These are phyloP conservation scores for Nestor notabilis DNA, from an alignment of 2,113 vertebrate species.

Conservation along the genomic window DNA sequence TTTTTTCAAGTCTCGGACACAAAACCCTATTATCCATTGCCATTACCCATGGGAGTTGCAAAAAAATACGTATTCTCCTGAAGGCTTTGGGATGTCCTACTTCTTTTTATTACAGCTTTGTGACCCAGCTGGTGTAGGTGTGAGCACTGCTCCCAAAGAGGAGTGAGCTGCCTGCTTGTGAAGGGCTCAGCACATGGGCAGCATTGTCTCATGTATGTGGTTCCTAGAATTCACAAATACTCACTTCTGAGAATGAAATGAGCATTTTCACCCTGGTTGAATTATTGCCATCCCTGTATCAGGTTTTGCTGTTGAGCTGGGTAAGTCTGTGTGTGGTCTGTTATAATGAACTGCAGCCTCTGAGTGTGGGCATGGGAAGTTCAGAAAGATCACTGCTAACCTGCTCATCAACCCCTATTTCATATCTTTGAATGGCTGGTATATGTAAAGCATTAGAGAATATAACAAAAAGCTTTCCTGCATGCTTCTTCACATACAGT, in stretches of 20 bases:
- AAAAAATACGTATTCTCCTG: neutral
- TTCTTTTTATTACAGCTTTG: neutral
- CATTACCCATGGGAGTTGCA: neutral
- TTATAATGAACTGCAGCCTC: neutral
- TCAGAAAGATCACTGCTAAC: neutral
- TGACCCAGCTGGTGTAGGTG: neutral
- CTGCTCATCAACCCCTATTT: neutral
- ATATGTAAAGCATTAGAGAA: neutral
- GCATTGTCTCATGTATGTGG: neutral
- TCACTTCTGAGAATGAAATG: neutral
- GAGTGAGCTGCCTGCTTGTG: neutral
- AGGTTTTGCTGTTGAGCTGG: neutral
- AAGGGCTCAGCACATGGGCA: neutral
- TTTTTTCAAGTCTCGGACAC: neutral
- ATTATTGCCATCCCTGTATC: neutral
- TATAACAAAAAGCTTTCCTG: neutral
- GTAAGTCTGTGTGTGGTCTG: neutral
- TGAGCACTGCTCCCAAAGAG: neutral
- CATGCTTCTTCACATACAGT: neutral
- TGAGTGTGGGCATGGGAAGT: neutral
- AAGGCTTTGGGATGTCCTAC: neutral
- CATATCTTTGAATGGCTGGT: neutral
- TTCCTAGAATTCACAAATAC: conserved; percentile 3
- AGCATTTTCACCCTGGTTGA: neutral
- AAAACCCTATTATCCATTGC: neutral